A percentile compares a stretch with the other conserved stretches of the same genome.
These are phyloP conservation scores for Physocephala rufipes DNA, from an alignment of 2,888 invertebrate genomes.

Conservation along the genomic window DNA sequence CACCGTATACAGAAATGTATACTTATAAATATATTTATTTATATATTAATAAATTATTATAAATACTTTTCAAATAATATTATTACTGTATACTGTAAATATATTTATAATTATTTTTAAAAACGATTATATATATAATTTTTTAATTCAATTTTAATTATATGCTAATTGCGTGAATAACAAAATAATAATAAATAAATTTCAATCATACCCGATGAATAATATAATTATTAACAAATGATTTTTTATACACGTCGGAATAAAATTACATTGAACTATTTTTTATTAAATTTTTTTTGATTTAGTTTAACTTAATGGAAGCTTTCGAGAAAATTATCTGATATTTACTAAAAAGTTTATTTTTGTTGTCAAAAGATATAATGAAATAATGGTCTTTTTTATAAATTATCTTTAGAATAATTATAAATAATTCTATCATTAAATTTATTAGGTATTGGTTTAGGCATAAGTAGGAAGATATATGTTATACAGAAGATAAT, in stretches of 20 bases:
- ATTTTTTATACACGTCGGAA: background rate
- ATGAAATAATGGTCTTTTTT: background rate
- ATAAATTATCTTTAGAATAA: too few species aligned
- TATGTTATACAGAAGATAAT: too few species aligned
- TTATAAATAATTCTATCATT: too few species aligned
- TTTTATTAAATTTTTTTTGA: background rate
- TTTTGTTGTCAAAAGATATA: background rate
- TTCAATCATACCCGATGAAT: background rate
- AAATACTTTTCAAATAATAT: too few species aligned
- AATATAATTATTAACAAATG: background rate
- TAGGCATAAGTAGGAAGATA: too few species aligned
- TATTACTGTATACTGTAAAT: too few species aligned
- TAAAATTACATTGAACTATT: slow-evolving; percentile 10
- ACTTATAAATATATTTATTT: background rate
- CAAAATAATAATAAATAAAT: background rate
- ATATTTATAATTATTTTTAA: slow-evolving; percentile 2
- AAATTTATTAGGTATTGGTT: too few species aligned
- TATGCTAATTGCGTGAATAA: background rate
- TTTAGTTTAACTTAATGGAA: slow-evolving; percentile 6
- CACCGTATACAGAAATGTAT: background rate
- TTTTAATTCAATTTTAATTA: background rate
- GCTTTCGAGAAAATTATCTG: too few species aligned
- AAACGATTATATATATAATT: background rate
- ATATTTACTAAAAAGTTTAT: background rate
- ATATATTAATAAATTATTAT: too few species aligned